Conservation (phyloP, 2,888 invertebrate genomes). For the Drosophila birchii region DNA sequence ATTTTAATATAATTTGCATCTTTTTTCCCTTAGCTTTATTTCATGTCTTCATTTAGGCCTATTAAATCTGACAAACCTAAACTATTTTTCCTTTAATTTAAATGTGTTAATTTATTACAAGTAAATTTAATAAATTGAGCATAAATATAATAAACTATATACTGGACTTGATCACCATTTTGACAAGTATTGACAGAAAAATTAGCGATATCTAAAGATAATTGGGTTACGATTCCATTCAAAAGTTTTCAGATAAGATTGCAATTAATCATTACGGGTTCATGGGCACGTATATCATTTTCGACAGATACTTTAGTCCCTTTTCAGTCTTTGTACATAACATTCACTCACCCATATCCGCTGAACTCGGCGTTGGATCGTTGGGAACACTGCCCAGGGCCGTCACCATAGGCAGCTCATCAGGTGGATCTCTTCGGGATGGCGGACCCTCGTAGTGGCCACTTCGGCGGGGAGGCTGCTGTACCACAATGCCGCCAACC, state of each 20-base stretch:
- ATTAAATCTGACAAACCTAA: no score
- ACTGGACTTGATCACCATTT: not conserved
- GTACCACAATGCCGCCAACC: constrained; percentile 49
- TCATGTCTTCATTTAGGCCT: no score
- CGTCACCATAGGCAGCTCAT: constrained; percentile 62
- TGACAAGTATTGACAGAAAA: not conserved
- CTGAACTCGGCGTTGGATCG: constrained; percentile 34
- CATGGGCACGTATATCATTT: constrained; percentile 9
- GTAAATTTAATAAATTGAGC: no score
- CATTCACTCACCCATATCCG: constrained; percentile 45
- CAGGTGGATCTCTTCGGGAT: not conserved
- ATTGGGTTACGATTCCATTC: not conserved
- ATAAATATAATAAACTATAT: no score
- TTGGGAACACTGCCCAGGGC: constrained; percentile 43
- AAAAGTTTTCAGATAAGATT: constrained; percentile 21
- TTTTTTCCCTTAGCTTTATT: no score
- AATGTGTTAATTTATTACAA: no score
- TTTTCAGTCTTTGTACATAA: not conserved
- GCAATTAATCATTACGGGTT: constrained; percentile 1
- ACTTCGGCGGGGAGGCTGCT: constrained; percentile 71
- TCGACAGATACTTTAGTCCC: not conserved
- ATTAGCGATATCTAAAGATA: constrained; percentile 6
- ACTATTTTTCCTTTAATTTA: no score
- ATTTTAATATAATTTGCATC: no score
- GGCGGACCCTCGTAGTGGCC: constrained; percentile 53